Conservation (phyloP, 1,140 invertebrate genomes). For the Trinorchestia longiramus region DNA sequence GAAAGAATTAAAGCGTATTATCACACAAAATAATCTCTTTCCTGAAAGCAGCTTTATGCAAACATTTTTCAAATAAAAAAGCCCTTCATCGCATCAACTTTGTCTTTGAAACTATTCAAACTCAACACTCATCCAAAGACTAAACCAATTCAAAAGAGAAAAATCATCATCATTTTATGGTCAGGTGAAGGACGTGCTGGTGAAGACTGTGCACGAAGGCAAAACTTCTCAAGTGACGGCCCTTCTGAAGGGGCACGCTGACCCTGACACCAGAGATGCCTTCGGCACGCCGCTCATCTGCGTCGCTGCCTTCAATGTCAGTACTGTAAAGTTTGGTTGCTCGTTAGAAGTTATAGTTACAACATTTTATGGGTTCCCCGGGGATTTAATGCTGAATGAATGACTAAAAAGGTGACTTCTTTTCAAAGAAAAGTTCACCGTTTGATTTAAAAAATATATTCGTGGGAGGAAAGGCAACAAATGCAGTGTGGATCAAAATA, state of each 20-base stretch:
- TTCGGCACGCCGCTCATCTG: conserved; percentile 20
- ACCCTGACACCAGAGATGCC: conserved; percentile 38
- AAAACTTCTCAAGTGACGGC: not conserved
- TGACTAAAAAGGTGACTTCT: not conserved
- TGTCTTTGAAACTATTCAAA: not conserved
- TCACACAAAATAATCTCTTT: too few species aligned
- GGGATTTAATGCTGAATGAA: not conserved
- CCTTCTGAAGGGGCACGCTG: conserved; percentile 38
- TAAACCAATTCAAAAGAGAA: too few species aligned
- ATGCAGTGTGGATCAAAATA: not conserved
- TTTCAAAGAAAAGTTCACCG: not conserved
- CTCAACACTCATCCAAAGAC: not conserved
- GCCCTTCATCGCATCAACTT: too few species aligned
- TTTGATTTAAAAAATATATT: not conserved
- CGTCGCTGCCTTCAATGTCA: conserved; percentile 25
- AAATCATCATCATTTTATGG: too few species aligned
- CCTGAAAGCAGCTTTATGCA: too few species aligned
- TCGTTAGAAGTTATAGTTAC: not conserved
- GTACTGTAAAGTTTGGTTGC: not conserved
- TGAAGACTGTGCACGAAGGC: conserved; percentile 17
- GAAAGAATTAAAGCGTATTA: too few species aligned
- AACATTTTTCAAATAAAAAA: too few species aligned
- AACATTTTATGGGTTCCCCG: not conserved
- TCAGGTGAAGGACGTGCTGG: conserved; percentile 28
- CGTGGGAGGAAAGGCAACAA: not conserved